A percentile compares a stretch with the other conserved stretches of the same genome.
Evolutionary conservation across 2,113 vertebrate species (phyloP).

Genomic region (Lichenostomus cassidix): DNA sequence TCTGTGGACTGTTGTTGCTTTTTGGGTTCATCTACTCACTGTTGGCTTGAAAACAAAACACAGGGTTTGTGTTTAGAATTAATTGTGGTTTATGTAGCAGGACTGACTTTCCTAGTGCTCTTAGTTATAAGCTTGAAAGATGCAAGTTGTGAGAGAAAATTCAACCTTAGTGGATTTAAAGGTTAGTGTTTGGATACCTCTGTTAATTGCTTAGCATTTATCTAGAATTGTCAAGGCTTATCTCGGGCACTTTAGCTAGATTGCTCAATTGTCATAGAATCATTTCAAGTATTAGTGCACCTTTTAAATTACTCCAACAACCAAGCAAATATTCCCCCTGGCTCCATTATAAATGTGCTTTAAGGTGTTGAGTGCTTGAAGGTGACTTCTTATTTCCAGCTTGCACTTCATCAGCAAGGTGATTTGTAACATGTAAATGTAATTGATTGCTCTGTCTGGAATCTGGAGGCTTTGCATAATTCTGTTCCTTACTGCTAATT

Average conservation of each 20-base stretch:
- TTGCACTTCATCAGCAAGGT: not conserved
- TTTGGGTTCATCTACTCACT: not conserved
- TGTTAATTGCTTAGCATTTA: not conserved
- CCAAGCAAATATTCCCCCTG: not conserved
- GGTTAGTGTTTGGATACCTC: not conserved
- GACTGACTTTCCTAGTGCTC: not conserved
- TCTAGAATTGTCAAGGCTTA: slow-evolving; percentile 7
- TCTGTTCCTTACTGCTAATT: not conserved
- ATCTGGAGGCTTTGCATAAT: slow-evolving; percentile 6
- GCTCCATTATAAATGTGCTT: not conserved
- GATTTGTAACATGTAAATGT: not conserved
- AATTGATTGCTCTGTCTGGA: not conserved
- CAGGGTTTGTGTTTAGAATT: not conserved
- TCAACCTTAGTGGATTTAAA: not conserved
- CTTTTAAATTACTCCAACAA: not conserved
- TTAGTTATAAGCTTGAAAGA: not conserved
- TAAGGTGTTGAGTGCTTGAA: not conserved
- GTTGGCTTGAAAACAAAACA: not conserved
- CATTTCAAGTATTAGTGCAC: not conserved
- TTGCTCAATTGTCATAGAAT: not conserved
- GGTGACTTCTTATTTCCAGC: not conserved
- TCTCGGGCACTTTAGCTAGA: not conserved
- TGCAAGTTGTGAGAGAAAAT: not conserved
- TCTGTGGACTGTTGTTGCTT: not conserved
- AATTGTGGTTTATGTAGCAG: not conserved